Percentiles rank a stretch among this genome's conserved stretches.
Evolutionary conservation across 2,113 vertebrate species (phyloP).

Genomic region (Sminthopsis crassicaudata): DNA sequence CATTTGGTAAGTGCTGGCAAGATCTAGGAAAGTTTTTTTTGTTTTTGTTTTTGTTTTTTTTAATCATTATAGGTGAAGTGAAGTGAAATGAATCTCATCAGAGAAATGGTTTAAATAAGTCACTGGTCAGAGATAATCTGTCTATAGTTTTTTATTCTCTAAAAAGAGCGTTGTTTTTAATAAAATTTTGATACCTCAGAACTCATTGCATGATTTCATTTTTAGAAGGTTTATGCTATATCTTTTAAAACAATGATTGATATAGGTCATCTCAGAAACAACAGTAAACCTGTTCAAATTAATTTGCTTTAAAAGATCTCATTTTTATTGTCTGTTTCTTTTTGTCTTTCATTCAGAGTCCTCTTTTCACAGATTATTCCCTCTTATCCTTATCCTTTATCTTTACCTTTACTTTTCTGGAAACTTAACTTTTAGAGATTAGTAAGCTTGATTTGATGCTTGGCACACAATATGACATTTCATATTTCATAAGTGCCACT

Average conservation of each 20-base stretch:
- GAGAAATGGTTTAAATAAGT: neutral
- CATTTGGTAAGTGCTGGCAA: conserved; percentile 90
- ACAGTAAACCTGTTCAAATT: too few relatives aligned
- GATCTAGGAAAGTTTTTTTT: neutral
- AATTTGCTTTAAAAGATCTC: neutral
- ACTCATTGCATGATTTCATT: too few relatives aligned
- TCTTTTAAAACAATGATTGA: too few relatives aligned
- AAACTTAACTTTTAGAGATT: neutral
- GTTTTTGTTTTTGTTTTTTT: too few relatives aligned
- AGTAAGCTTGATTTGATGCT: neutral
- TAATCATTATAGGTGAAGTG: neutral
- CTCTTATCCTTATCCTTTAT: neutral
- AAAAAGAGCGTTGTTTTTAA: neutral
- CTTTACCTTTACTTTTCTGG: neutral
- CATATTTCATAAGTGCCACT: neutral
- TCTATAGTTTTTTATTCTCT: accelerated
- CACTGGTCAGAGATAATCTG: neutral
- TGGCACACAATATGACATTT: neutral
- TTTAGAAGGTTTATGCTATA: too few relatives aligned
- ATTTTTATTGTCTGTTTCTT: neutral
- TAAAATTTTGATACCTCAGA: neutral
- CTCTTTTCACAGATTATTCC: neutral
- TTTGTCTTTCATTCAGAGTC: neutral
- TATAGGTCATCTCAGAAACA: too few relatives aligned
- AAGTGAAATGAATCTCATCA: neutral